A percentile compares a stretch with the other conserved stretches of the same genome.
phyloP scores from a whole-genome alignment of 2,888 invertebrate genomes.

The Drymonia ruficornis region DNA sequence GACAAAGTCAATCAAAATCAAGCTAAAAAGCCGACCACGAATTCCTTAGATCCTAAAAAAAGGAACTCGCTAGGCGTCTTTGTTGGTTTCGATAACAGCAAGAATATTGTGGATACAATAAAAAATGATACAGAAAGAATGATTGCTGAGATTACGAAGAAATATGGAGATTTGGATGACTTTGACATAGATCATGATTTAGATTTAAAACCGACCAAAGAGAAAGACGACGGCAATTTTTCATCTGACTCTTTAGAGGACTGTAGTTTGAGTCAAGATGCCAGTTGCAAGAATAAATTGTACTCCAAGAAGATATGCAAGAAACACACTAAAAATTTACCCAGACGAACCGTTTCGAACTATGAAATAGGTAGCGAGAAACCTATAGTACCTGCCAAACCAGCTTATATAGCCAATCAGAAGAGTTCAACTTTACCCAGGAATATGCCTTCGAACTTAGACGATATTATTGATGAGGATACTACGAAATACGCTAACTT shows the following conservation, averaged over 20 bases:
- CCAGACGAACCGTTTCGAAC: conserved; percentile 90
- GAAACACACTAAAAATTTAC: conserved; percentile 79
- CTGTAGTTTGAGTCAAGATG: conserved; percentile 84
- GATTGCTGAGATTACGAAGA: conserved; percentile 87
- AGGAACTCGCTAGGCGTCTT: conserved; percentile 88
- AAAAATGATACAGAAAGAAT: conserved; percentile 87
- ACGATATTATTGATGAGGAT: conserved; percentile 82
- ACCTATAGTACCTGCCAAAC: conserved; percentile 70
- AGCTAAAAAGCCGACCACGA: conserved; percentile 52
- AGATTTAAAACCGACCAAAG: conserved; percentile 72
- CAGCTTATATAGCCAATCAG: conserved; percentile 61
- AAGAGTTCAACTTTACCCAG: conserved; percentile 80
- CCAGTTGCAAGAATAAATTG: conserved; percentile 77
- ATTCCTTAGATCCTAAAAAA: conserved; percentile 77
- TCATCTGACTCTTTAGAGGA: conserved; percentile 93
- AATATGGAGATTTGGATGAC: conserved; percentile 86
- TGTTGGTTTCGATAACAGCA: conserved; percentile 83
- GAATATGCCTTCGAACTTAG: conserved; percentile 81
- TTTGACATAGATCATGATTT: conserved; percentile 64
- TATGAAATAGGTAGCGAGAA: conserved; percentile 87
- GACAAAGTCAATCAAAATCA: conserved; percentile 64
- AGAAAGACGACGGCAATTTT: conserved; percentile 88
- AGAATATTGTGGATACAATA: conserved; percentile 85
- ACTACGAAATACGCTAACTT: conserved; percentile 67
- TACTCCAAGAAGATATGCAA: conserved; percentile 82